Evolutionary conservation across 2,888 invertebrate species (phyloP).

Genomic region (Xestobium rufovillosum): DNA sequence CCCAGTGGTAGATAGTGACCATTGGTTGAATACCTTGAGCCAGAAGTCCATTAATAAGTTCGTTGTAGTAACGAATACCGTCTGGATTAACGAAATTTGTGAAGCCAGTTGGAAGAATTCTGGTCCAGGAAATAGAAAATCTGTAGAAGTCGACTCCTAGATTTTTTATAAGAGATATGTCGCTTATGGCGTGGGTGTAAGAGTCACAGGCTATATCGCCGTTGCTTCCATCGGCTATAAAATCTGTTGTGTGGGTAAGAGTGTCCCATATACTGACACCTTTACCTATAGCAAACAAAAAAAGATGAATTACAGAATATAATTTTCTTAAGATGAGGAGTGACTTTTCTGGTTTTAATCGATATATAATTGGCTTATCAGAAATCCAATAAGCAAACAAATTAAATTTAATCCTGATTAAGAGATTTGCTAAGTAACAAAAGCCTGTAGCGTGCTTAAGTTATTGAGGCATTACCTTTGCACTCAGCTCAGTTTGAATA

Average conservation of each 20-base stretch:
- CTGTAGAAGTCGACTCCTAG: constrained; percentile 50
- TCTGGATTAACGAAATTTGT: constrained; percentile 50
- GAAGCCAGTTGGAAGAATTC: constrained; percentile 53
- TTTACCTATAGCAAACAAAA: constrained; percentile 46
- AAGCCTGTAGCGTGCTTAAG: no score
- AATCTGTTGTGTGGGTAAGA: constrained; percentile 43
- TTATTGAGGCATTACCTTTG: no score
- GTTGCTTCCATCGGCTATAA: constrained; percentile 43
- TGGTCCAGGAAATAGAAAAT: constrained; percentile 57
- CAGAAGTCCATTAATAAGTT: constrained; percentile 50
- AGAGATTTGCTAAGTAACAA: no score
- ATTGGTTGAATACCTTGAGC: constrained; percentile 48
- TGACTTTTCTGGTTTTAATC: no score
- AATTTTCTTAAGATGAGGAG: no score
- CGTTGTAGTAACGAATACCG: constrained; percentile 56
- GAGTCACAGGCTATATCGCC: constrained; percentile 20
- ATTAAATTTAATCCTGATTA: no score
- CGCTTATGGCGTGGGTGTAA: constrained; percentile 17
- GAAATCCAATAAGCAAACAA: no score
- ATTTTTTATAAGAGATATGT: constrained; percentile 42
- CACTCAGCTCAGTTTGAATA: no score
- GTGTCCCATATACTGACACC: constrained; percentile 57
- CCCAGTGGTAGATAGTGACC: constrained; percentile 54
- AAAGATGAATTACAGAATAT: no score
- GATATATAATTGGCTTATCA: no score